Evolutionary conservation across 2,113 vertebrate species (phyloP), one percentile per base, ranked within the genome.

Genomic region (Prionailurus bengalensis): DNA sequence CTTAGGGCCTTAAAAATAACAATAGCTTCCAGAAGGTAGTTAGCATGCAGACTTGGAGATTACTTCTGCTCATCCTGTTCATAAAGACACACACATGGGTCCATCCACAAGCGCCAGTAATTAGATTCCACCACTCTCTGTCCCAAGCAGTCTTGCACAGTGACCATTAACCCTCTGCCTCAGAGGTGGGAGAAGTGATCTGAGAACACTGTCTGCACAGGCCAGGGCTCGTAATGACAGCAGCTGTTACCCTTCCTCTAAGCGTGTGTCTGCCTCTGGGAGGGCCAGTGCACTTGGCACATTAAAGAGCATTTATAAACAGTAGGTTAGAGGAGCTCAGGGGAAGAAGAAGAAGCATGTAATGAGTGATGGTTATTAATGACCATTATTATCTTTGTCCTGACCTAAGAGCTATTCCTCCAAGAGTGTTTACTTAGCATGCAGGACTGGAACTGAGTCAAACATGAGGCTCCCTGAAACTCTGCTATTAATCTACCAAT

Each of bases 301-400:
- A 97, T 97, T 95, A 97, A 94, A 97, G 94, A 96, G n/a, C 87
- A 58, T 80, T 96, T 98, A 96, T 91, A 96, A 97, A 95, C 76
- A 27, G 71, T 65, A 82, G 61, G 70, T 91, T 88, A 91, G 94
- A 86, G 93, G 94, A 92, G 92, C 83, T 96, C 70, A 90, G 36
- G 90, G 71, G 82, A 91, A 84, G 70, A 96, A 84, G 70, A 96
- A 95, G 70, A 93, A 51, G 84, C n/a, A 15, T 82, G 84, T 89
- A 89, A 96, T 83, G 81, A 96, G 92, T 78, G 94, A 94, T 78
- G 78, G 94, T 94, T 97, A 97, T 96, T 97, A 96, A 96, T 97
- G 97, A 89, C 85, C 76, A 68, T 91, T 96, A 94, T 97, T 97
- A 94, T 94, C 97, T 93, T 92, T 74, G 66, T 97, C 87, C 91